A percentile compares a stretch with the other conserved stretches of the same genome.
Conservation (phyloP, 2,888 invertebrate species). For the Xanthostigma xanthostigma region DNA sequence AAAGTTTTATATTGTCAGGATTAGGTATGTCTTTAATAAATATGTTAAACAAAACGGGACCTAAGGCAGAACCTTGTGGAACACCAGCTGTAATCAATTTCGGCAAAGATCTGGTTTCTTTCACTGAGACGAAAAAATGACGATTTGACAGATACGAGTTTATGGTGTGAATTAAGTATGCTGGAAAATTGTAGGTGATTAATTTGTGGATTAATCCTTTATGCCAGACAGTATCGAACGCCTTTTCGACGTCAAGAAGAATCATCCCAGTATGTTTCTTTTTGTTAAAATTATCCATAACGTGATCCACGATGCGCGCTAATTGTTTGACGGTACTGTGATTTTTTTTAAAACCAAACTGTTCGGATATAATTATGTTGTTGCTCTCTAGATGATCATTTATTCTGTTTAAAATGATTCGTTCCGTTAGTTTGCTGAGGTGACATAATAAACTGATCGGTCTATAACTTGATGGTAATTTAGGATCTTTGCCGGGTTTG, state of each 20-base stretch:
- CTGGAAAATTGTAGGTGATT: constrained; percentile 8
- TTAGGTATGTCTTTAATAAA: constrained; percentile 14
- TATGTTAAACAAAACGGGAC: constrained; percentile 11
- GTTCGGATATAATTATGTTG: constrained; percentile 10
- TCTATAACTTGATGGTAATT: constrained; percentile 11
- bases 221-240: constrained; percentile 19
- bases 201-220: constrained; percentile 14
- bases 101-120: constrained; percentile 4
- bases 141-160: constrained; percentile 13
- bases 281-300: constrained; percentile 11
- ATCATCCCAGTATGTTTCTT: constrained; percentile 14
- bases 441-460: constrained; percentile 13
- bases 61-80: constrained; percentile 14
- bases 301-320: constrained; percentile 13
- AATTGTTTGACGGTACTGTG: constrained; percentile 17
- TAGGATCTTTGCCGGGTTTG: constrained; percentile 13
- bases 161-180: constrained; percentile 11
- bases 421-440: constrained; percentile 15
- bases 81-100: constrained; percentile 15
- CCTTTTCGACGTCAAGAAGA: constrained; percentile 17
- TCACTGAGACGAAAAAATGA: constrained; percentile 11
- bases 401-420: constrained; percentile 9
- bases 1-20: constrained; percentile 5
- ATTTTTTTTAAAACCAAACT: constrained; percentile 17
- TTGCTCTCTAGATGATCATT: constrained; percentile 3